Evolutionary conservation across 2,113 vertebrate genomes (phyloP), one percentile per base, ranked within the genome.

Genomic region (Aphelocoma coerulescens): DNA sequence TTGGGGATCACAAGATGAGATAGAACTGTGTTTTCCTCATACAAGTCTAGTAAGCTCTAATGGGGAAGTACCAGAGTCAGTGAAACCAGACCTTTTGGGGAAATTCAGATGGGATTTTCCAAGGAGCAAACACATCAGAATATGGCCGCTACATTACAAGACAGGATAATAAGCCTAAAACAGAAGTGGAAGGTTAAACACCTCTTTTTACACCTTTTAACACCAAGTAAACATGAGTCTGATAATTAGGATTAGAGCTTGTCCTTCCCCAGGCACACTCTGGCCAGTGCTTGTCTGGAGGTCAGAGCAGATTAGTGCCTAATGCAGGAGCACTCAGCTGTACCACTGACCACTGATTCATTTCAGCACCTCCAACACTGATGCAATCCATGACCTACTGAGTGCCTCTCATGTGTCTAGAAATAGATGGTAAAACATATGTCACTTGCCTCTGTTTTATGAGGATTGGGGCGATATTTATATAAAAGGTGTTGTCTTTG

Each of bases 321-420:
- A 58, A 24, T 30, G 18, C 26, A 54, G 19, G 37, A 58, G 24
- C 9, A 13, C 5, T 7, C 41, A 78, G 48, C 69, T 52, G 4
- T 26, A 19, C 43, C 58, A 16, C 44, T 92, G 80, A n/a, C 20
- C 33, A 28, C 22, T 41, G 16, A 48, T 41, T 35, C 22, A 39
- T 58, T 74, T 71, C 19, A 68, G 11, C 22, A 30, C 35, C 59
- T 86, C n/a, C 37, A 46, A 2, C 41, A 52, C 24, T 28, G 17
- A 14, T 16, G 28, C 28, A n/a, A 23, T 37, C 62, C 54, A 16
- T 63, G 73, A 37, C 35, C 32, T 37, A 20, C 24, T 48, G 22
- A 30, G 9, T 0, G 0, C n/a, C 26, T 77, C 16, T 35, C 9
- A 0, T 28, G 13, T 5, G 1, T 89, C 86, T 65, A 86, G 72